Base-by-base conservation (phyloP, 2,113 vertebrate genomes). In the Lepus europaeus region DNA sequence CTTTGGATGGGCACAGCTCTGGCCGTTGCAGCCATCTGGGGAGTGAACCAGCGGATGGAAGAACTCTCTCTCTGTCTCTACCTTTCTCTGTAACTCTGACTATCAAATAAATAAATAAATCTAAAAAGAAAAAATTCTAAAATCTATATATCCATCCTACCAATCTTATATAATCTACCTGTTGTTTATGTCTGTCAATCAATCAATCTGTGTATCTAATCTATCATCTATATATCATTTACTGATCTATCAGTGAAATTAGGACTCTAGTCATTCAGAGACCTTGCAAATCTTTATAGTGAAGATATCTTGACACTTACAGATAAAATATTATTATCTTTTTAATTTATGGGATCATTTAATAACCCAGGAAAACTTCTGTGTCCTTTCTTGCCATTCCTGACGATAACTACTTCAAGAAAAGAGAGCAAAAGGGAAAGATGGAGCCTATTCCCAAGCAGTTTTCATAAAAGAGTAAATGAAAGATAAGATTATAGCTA, bases 401-500 rank as follows among this genome's bases (percentile, higher is more conserved):
- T 72, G 6, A 0, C 85, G 27, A 68, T 85, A 31, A n/a, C 9
- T 88, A 25, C 49, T 17, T 90, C 88, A 87, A 90, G 53, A 68
- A 63, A 39, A 87, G 61, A n/a, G 9, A 61, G 2, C 16, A 88
- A 84, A 94, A 70, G 5, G 25, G 33, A 89, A 91, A 83, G 20
- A 72, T 29, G 2, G 3, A 25, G 87, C 29, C 22, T 80, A 27
- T 70, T 82, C 90, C 17, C 6, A 87, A 81, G 27, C 72, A n/a
- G 3, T 79, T 91, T 87, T 79, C 69, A 69, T 9, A 23, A 92
- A n/a, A 73, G 14, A 87, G 10, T 20, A 89, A 91, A 64, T 80
- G 31, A 27, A 59, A 73, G 61, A 77, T 3, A 95, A 33, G 20
- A 70, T 33, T 83, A 89, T 56, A 93, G 20, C 20, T 91, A 66